phyloP scores from a whole-genome alignment of 2,113 vertebrate species.

The Anolis carolinensis region DNA sequence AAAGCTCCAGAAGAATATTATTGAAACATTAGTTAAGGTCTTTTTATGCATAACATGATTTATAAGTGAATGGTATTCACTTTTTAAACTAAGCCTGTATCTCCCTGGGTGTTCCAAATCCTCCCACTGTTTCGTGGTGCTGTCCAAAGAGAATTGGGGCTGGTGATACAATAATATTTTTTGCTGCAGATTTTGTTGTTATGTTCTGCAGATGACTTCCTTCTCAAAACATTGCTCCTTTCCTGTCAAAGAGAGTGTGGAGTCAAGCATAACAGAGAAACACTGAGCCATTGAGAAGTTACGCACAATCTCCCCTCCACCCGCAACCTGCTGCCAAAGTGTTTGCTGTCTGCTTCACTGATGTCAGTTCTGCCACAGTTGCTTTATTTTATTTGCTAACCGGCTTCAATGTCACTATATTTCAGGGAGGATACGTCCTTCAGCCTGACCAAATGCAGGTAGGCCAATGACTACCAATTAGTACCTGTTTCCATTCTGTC shows the following conservation, averaged over 20 bases:
- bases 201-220: slow-evolving; percentile 21
- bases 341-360: slow-evolving; percentile 14
- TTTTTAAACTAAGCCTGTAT: neutral
- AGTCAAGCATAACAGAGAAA: slow-evolving; percentile 36
- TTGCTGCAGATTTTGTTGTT: neutral
- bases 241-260: slow-evolving; percentile 1
- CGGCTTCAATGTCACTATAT: slow-evolving; percentile 61
- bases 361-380: neutral
- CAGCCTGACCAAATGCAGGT: slow-evolving; percentile 98
- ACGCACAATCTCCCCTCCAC: neutral
- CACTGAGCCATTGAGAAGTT: slow-evolving; percentile 34
- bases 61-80: neutral
- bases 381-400: slow-evolving; percentile 46
- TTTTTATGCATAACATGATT: neutral
- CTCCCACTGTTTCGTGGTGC: slow-evolving; percentile 4
- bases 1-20: neutral
- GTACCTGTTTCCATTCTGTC: neutral
- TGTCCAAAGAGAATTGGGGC: neutral
- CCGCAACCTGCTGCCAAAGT: neutral
- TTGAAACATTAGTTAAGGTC: neutral
- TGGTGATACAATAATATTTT: neutral
- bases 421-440: slow-evolving; percentile 85
- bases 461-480: slow-evolving; percentile 29
- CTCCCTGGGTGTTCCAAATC: neutral
- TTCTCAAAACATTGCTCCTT: slow-evolving; percentile 31